Conservation (phyloP, 2,113 vertebrate species). For the Syrrhaptes paradoxus region DNA sequence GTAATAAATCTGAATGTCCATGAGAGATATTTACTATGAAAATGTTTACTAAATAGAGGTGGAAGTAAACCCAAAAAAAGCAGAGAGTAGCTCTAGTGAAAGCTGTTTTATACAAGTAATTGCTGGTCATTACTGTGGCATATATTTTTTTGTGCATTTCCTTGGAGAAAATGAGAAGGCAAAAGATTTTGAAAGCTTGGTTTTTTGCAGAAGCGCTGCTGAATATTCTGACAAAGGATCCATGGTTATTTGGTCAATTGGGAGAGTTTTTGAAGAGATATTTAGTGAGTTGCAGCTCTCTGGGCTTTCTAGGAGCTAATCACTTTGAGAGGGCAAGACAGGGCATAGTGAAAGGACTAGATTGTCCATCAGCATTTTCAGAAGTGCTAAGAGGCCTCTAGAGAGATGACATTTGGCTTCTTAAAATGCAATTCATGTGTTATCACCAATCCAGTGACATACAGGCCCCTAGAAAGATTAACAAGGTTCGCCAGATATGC, state of each 20-base stretch:
- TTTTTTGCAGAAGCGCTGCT: neutral
- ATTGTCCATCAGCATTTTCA: conserved; percentile 30
- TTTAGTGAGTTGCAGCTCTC: neutral
- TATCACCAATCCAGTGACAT: conserved; percentile 35
- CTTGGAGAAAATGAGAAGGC: neutral
- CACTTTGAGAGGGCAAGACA: neutral
- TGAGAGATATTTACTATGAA: neutral
- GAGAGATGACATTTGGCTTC: conserved; percentile 26
- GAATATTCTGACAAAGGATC: neutral
- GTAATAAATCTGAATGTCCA: conserved; percentile 13
- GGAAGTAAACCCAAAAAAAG: neutral
- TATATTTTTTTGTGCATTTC: neutral
- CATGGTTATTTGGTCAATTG: neutral
- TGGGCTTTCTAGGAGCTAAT: neutral
- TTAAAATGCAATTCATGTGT: conserved; percentile 24
- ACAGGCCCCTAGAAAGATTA: conserved; percentile 18
- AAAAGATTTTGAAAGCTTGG: neutral
- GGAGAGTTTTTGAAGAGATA: neutral
- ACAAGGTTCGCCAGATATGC: conserved; percentile 7
- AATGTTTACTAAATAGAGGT: neutral
- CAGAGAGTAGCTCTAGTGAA: neutral
- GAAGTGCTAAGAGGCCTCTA: conserved; percentile 11
- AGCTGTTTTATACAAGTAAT: neutral
- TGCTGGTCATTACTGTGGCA: neutral
- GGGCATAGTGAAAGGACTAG: neutral